phyloP scores from a whole-genome alignment of 2,888 invertebrate genomes.

The Metalampra italica region DNA sequence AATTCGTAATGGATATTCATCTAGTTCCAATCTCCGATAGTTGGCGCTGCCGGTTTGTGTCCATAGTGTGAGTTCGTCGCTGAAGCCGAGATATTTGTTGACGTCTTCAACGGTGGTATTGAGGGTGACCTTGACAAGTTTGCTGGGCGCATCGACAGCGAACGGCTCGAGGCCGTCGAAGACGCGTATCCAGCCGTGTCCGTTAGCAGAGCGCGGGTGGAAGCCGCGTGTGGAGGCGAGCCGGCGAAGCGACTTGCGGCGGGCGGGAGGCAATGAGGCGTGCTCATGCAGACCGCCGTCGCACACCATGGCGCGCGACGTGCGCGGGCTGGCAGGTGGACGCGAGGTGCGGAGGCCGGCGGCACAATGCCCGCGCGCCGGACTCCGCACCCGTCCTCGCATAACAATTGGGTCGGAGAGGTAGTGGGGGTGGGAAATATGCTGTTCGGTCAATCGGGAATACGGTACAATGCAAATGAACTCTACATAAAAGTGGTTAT shows the following conservation, averaged over 20 bases:
- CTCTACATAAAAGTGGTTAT: neutral
- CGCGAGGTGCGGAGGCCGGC: conserved; percentile 52
- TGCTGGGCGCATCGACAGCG: conserved; percentile 71
- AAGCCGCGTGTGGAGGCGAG: conserved; percentile 74
- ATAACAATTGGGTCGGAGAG: conserved; percentile 71
- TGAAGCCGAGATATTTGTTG: conserved; percentile 68
- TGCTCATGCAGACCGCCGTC: conserved; percentile 65
- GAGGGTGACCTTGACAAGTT: conserved; percentile 76
- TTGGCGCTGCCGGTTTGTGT: conserved; percentile 77
- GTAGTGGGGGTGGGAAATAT: conserved; percentile 76
- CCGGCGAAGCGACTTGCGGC: conserved; percentile 68
- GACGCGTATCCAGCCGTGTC: conserved; percentile 80
- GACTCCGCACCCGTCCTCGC: conserved; percentile 54
- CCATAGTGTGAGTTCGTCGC: conserved; percentile 71
- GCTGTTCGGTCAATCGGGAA: conserved; percentile 70
- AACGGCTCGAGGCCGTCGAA: conserved; percentile 77
- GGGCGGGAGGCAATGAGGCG: conserved; percentile 68
- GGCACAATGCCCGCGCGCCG: conserved; percentile 55
- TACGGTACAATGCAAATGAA: conserved; percentile 23
- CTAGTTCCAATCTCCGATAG: conserved; percentile 71
- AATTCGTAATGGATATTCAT: conserved; percentile 78
- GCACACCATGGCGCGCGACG: conserved; percentile 69
- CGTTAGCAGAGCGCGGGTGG: conserved; percentile 45
- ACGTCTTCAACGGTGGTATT: conserved; percentile 78
- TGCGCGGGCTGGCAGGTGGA: conserved; percentile 47